Evolutionary conservation across 2,797 vertebrate species (phyloP), one percentile per base, ranked within the genome.

Genomic region (Lutjanus argentimaculatus): DNA sequence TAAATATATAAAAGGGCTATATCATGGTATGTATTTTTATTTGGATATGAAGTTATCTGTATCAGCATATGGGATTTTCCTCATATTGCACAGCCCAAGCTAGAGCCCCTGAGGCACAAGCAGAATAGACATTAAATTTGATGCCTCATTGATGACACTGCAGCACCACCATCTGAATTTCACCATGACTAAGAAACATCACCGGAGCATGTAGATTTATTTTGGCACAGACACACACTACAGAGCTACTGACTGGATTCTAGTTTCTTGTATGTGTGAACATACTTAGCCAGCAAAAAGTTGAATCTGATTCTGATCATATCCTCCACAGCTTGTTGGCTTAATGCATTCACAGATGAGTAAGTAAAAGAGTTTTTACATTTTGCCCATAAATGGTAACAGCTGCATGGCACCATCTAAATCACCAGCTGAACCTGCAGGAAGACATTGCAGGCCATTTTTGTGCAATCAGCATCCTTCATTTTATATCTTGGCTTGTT

Each of bases 351-450:
- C 53, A 12, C 4, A 45, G 51, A 73, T 17, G 62, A 80, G 52
- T 25, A 10, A 11, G 57, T 43, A 65, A 49, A 66, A 16, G 17
- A 62, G 19, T 58, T 70, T 75, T 51, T 51, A 22, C 57, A 68
- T 72, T 16, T 22, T 80, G 36, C 36, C 79, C 84, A 58, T 88
- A 82, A 58, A 85, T 69, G 71, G 73, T 58, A 55, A 70, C 30
- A 63, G 19, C 58, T 12, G 55, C 7, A 40, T 56, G 64, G 46
- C 74, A 75, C 15, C 57, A 17, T 46, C 10, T 67, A 45, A 80
- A 67, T 67, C 10, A 75, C 8, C 9, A 45, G 51, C 15, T 40
- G 3, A 16, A 43, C 21, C 46, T 17, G 13, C 66, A 17, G 30
- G 3, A 58, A 59, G 45, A 69, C 5, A 43, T 5, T 36, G 13